These are phyloP conservation scores for Sinelater perroti DNA, from an alignment of 2,888 invertebrate genomes.

Conservation along the genomic window DNA sequence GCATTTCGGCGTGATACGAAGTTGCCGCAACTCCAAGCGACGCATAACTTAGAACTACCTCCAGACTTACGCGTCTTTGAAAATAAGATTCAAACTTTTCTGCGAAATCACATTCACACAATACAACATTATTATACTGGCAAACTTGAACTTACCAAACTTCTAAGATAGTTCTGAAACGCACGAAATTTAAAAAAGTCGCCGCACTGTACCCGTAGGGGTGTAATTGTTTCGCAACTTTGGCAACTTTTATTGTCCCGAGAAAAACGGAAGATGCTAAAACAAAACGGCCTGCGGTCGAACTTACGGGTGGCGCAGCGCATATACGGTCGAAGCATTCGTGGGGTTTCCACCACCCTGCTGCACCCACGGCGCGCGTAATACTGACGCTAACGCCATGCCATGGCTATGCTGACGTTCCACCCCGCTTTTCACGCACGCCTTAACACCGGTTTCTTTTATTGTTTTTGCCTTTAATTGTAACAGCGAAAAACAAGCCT, in stretches of 20 bases:
- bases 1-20: neutral
- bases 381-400: conserved; percentile 31
- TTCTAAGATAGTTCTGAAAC: neutral
- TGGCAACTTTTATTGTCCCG: neutral
- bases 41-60: neutral
- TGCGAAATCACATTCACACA: neutral
- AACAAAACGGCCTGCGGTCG: neutral
- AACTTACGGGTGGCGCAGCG: conserved; percentile 4
- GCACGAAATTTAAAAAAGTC: conserved; percentile 6
- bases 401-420: conserved; percentile 18
- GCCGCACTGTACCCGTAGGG: neutral
- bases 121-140: neutral
- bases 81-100: neutral
- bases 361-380: conserved; percentile 31
- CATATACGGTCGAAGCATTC: conserved; percentile 8
- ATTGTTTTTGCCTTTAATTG: conserved; percentile 4
- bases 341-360: conserved; percentile 24
- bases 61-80: neutral
- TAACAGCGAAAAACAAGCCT: neutral
- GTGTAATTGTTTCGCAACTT: neutral
- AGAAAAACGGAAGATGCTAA: neutral
- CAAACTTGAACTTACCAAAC: conserved; percentile 12
- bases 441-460: conserved; percentile 16
- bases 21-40: neutral
- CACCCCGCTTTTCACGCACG: conserved; percentile 35